Percentiles rank a stretch among this genome's conserved stretches.
Conservation (phyloP, 2,888 invertebrate species). For the Xestobium rufovillosum region DNA sequence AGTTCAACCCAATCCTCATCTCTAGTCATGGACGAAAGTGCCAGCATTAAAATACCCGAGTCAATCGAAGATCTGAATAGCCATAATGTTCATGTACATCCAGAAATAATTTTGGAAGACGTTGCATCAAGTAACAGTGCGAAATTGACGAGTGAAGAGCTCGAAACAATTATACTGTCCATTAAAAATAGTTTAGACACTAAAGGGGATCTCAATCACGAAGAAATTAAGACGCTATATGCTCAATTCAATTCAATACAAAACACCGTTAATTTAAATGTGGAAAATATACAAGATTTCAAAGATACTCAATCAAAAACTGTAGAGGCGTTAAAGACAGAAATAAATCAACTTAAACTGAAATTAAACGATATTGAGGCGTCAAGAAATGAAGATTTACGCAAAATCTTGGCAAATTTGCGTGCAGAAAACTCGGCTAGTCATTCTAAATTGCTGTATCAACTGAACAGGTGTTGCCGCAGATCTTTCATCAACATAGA, state of each 20-base stretch:
- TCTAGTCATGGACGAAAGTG: too few species aligned
- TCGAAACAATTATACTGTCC: slow-evolving; percentile 37
- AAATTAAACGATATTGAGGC: slow-evolving; percentile 45
- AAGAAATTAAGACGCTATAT: too few species aligned
- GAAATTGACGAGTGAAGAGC: slow-evolving; percentile 35
- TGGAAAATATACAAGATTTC: slow-evolving; percentile 11
- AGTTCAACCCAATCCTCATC: slow-evolving; percentile 2
- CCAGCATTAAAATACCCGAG: too few species aligned
- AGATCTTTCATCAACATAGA: slow-evolving; percentile 34
- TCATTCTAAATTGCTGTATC: slow-evolving; percentile 21
- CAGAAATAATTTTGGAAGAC: slow-evolving; percentile 23
- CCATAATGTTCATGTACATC: slow-evolving; percentile 33
- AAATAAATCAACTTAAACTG: slow-evolving; percentile 50
- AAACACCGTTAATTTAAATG: too few species aligned
- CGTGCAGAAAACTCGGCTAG: slow-evolving; percentile 22
- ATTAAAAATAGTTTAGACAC: slow-evolving; percentile 33
- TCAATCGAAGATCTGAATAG: slow-evolving; percentile 21
- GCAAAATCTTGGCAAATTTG: slow-evolving; percentile 26
- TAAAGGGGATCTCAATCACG: slow-evolving; percentile 30
- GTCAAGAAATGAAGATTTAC: slow-evolving; percentile 21
- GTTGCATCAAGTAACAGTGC: slow-evolving; percentile 25
- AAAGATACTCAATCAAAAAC: slow-evolving; percentile 23
- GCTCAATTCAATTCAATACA: too few species aligned
- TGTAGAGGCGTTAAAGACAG: slow-evolving; percentile 31
- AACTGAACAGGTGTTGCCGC: slow-evolving; percentile 34